These are phyloP conservation scores for Idaea straminata DNA, from an alignment of 2,888 invertebrate species.

Conservation along the genomic window DNA sequence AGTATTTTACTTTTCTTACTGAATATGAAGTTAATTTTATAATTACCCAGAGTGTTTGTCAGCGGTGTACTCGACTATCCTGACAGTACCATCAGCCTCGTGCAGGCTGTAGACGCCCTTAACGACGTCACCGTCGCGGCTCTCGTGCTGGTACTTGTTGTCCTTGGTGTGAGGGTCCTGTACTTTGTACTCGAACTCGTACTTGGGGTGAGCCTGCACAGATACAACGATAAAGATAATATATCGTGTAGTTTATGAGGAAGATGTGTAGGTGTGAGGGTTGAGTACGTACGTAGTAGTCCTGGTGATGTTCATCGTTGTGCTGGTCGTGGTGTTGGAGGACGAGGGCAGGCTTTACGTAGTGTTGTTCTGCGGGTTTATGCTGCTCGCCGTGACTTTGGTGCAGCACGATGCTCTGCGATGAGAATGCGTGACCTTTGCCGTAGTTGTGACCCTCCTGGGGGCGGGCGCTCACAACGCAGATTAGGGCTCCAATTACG, in stretches of 20 bases:
- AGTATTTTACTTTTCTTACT: no score
- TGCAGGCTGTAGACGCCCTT: constrained; percentile 77
- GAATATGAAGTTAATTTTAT: background rate
- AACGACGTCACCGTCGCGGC: constrained; percentile 74
- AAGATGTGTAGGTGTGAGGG: background rate
- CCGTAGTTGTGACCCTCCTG: constrained; percentile 29
- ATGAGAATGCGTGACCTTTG: constrained; percentile 37
- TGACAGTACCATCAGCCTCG: constrained; percentile 71
- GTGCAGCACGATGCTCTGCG: constrained; percentile 45
- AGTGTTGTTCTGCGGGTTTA: constrained; percentile 10
- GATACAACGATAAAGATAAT: background rate
- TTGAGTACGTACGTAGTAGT: constrained; percentile 19
- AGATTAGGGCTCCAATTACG: constrained; percentile 27
- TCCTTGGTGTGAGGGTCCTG: constrained; percentile 69
- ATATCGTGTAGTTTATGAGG: background rate
- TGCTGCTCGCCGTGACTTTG: constrained; percentile 34
- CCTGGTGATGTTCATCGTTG: constrained; percentile 14
- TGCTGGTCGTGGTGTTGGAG: constrained; percentile 7
- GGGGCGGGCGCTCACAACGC: constrained; percentile 35
- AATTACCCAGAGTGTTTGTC: constrained; percentile 44
- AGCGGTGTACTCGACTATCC: constrained; percentile 71
- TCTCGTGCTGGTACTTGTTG: constrained; percentile 63
- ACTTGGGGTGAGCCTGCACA: constrained; percentile 39
- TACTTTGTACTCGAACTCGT: constrained; percentile 64
- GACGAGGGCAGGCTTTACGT: constrained; percentile 9